Percentiles rank a stretch among this genome's conserved stretches.
These are phyloP conservation scores for Cichladusa arquata DNA, from an alignment of 2,113 vertebrate genomes.

Conservation along the genomic window DNA sequence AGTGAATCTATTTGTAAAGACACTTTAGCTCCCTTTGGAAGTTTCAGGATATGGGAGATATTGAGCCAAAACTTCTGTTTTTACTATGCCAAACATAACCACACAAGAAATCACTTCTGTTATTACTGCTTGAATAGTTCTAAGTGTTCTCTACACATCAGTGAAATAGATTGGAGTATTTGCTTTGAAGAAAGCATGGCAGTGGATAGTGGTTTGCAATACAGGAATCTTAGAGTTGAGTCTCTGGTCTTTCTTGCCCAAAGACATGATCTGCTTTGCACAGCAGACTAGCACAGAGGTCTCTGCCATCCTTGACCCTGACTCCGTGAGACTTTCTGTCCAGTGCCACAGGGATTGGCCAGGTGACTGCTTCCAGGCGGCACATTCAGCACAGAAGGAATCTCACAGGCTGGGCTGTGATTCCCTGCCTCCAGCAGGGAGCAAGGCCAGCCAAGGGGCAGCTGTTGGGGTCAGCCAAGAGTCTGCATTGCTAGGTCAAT, in stretches of 20 bases:
- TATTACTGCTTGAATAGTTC: not conserved
- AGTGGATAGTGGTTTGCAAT: not conserved
- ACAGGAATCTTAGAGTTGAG: not conserved
- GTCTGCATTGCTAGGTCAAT: not conserved
- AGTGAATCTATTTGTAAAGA: not conserved
- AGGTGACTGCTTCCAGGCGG: fast-evolving
- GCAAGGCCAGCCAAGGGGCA: fast-evolving
- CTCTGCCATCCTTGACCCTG: not conserved
- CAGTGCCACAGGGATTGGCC: fast-evolving
- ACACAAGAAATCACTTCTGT: not conserved
- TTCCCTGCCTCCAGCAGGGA: fast-evolving
- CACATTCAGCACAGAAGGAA: fast-evolving
- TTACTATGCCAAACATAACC: not conserved
- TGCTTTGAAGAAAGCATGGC: not conserved
- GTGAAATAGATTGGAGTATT: not conserved
- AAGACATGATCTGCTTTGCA: not conserved
- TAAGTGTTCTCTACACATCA: not conserved
- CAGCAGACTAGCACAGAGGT: not conserved
- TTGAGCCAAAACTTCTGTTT: not conserved
- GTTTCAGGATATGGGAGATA: not conserved
- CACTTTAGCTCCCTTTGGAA: not conserved
- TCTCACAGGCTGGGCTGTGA: fast-evolving
- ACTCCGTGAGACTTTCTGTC: not conserved
- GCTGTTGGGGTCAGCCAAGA: not conserved
- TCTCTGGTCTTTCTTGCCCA: not conserved